Evolutionary conservation across 1,140 invertebrate species (phyloP).

Genomic region (Drosophila biarmipes): DNA sequence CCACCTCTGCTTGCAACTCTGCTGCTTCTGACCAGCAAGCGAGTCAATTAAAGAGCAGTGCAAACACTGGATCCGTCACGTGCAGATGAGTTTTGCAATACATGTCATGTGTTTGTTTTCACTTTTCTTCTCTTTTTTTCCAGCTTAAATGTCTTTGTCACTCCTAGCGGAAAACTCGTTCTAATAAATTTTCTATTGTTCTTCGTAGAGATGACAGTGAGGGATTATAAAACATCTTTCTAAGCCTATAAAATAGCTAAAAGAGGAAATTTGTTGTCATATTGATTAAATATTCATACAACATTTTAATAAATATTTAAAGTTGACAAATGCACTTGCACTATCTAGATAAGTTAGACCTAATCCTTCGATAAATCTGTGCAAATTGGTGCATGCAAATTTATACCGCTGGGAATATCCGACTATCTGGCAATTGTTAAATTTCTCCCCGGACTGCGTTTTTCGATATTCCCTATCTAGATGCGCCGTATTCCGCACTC

Average conservation of each 20-base stretch:
- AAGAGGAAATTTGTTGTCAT: too few relatives aligned
- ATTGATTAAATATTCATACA: too few relatives aligned
- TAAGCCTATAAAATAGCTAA: background rate
- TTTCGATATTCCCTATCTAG: slow-evolving; percentile 4
- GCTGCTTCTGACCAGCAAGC: slow-evolving; percentile 8
- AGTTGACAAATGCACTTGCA: too few relatives aligned
- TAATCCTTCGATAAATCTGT: background rate
- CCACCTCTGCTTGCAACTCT: slow-evolving; percentile 2
- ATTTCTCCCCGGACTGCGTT: background rate
- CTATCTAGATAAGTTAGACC: background rate
- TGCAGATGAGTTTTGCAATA: slow-evolving; percentile 14
- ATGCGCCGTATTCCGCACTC: background rate
- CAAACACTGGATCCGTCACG: slow-evolving; percentile 40
- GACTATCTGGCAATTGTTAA: slow-evolving; percentile 19
- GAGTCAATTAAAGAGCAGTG: slow-evolving; percentile 42
- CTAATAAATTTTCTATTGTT: background rate
- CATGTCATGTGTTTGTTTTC: background rate
- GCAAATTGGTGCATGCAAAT: background rate
- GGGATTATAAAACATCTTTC: background rate
- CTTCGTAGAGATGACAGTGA: background rate
- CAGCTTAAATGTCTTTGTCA: background rate
- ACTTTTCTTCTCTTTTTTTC: background rate
- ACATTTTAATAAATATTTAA: too few relatives aligned
- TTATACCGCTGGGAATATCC: background rate
- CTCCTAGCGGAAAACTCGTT: background rate